Conservation (phyloP, 2,888 invertebrate species). For the Rosalia funebris region DNA sequence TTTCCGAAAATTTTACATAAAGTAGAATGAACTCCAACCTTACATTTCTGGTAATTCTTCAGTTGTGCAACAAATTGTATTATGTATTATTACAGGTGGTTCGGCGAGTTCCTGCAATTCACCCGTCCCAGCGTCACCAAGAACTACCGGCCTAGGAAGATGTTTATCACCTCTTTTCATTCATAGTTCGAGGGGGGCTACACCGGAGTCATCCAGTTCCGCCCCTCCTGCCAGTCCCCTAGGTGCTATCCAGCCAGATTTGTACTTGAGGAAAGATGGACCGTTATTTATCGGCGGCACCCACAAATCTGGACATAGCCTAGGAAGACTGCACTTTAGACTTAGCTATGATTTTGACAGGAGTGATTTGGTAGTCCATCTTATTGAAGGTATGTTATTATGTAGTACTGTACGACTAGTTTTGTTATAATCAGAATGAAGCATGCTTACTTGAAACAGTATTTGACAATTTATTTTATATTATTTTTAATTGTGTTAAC, state of each 20-base stretch:
- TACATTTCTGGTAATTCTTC: no score
- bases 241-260: conserved; percentile 87
- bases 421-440: no score
- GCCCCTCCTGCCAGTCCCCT: conserved; percentile 64
- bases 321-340: conserved; percentile 85
- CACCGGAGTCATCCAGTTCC: conserved; percentile 53
- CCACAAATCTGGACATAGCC: conserved; percentile 71
- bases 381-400: conserved; percentile 87
- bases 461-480: no score
- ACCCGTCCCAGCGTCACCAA: conserved; percentile 57
- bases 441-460: no score
- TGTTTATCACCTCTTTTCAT: conserved; percentile 83
- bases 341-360: conserved; percentile 90
- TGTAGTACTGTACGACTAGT: no score
- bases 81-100: conserved; percentile 40
- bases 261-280: conserved; percentile 84
- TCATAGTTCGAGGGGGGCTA: conserved; percentile 71
- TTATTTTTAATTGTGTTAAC: no score
- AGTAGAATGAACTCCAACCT: no score
- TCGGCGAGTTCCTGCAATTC: conserved; percentile 63
- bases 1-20: no score
- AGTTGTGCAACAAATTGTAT: no score
- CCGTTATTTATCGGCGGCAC: conserved; percentile 73
- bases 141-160: conserved; percentile 62
- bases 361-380: conserved; percentile 89